A percentile compares a stretch with the other conserved stretches of the same genome.
phyloP scores from a whole-genome alignment of 2,888 invertebrate species.

The Poecilus cupreus region DNA sequence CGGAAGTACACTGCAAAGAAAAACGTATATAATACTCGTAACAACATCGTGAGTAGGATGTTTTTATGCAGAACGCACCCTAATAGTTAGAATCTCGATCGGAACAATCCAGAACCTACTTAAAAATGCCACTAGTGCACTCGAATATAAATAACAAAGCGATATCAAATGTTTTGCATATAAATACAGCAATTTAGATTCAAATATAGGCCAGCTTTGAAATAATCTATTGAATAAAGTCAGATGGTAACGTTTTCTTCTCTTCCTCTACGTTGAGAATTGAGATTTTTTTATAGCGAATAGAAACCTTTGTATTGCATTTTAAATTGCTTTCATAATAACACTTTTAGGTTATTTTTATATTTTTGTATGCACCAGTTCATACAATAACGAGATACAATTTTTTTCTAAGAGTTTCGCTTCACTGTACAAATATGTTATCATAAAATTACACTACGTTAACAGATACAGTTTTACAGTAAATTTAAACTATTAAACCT shows the following conservation, averaged over 20 bases:
- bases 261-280: not conserved
- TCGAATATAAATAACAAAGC: slow-evolving; percentile 46
- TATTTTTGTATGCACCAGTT: not conserved
- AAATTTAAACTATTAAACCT: too few species aligned
- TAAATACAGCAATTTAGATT: slow-evolving; percentile 54
- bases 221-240: slow-evolving; percentile 54
- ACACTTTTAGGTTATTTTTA: not conserved
- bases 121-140: slow-evolving; percentile 43
- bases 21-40: slow-evolving; percentile 37
- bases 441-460: not conserved
- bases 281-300: not conserved
- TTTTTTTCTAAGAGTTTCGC: not conserved
- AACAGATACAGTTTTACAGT: not conserved
- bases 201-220: slow-evolving; percentile 45
- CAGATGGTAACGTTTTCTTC: slow-evolving; percentile 19
- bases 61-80: slow-evolving; percentile 28
- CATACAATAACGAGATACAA: not conserved
- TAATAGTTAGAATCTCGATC: slow-evolving; percentile 38
- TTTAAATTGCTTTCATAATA: slow-evolving; percentile 31
- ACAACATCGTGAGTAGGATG: slow-evolving; percentile 21
- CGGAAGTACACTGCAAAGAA: not conserved
- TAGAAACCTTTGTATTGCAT: not conserved
- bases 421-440: not conserved
- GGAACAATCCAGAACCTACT: slow-evolving; percentile 5
- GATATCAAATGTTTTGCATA: slow-evolving; percentile 57